Base-by-base conservation (phyloP, 2,113 vertebrate species). In the Datnioides undecimradiatus region DNA sequence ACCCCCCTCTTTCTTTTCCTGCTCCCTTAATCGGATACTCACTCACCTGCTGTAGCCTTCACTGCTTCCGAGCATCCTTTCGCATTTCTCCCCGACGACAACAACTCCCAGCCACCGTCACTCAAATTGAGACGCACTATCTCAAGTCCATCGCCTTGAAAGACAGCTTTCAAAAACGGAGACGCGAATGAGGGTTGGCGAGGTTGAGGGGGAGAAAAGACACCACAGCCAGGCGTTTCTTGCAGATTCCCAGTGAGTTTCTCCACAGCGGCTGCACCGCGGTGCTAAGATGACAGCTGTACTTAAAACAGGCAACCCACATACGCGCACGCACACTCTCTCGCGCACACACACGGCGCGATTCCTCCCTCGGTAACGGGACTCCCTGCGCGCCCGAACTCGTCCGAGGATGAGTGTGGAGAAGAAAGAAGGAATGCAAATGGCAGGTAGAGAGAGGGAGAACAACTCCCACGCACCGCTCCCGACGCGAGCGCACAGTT, bases 31-130 rank as follows among this genome's bases (percentile, higher is more conserved):
- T 23, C 69, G 12, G 74, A 83, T 14, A 92, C 94, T 94, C 16
- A 92, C 94, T 94, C 91, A 95, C 95, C 95, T 95, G 87, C 91
- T 89, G 83, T 85, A 84, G 76, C 67, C 75, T 65, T 90, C 87
- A 91, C 88, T 88, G 91, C 83, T 87, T 68, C 90, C 92, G 40
- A 94, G 90, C 94, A 95, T 94, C 93, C 93, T 94, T 79, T 91
- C 92, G 85, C 93, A 92, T 91, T 59, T 92, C 89, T 85, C 82
- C 87, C 87, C 80, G n/a, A n/a, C 74, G 73, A 90, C 80, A 89
- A 93, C 92, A 91, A 93, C 92, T 95, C 93, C 93, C 91, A 91
- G 83, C 69, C 86, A 86, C 71, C 79, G 73, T 77, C 79, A 78
- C 83, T 82, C 81, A 81, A 69, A 84, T 27, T 45, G 65, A 86